Base-by-base conservation (phyloP, 2,888 invertebrate genomes). In the Pyralis farinalis region DNA sequence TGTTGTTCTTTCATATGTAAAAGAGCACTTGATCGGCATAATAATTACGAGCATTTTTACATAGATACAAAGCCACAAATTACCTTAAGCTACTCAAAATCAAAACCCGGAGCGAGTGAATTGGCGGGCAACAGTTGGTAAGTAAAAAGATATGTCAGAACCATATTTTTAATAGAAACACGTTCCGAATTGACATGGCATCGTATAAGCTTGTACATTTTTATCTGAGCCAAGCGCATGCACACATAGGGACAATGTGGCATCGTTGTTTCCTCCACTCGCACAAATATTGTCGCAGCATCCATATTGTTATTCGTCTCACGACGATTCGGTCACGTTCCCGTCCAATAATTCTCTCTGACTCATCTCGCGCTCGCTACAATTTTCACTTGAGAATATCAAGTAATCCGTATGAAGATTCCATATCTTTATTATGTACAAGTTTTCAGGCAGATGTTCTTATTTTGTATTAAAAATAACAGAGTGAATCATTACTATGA, bases 311-410 rank as follows among this genome's bases (percentile, higher is more conserved):
- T 71, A 85, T 85, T 77, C 85, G 46, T 36, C 52, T 51, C 85
- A 72, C 81, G 78, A 33, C 55, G 56, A 46, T 50, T 46, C 65
- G 69, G 75, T 74, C 86, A 86, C 86, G 86, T 85, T 65, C 68
- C 55, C 71, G 50, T 69, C 75, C 77, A 85, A 85, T 85, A 86
- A 85, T 78, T 82, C 78, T 59, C 69, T 66, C 67, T 70, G 82
- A 76, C 74, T 84, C 85, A 83, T 81, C 77, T 62, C 59, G 47
- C 47, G 49, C 60, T 59, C 66, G 72, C 65, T 65, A 74, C 79
- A 81, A 75, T 83, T 83, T 79, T 74, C 77, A 71, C 70, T 64
- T 56, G 71, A 69, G 78, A 81, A 81, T 80, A 78, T 74, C 71
- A 73, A 79, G 73, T 75, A 73, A 71, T 65, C 60, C 51, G 59